These are phyloP conservation scores for Papilio protenor DNA, from an alignment of 2,888 invertebrate species.

Conservation along the genomic window DNA sequence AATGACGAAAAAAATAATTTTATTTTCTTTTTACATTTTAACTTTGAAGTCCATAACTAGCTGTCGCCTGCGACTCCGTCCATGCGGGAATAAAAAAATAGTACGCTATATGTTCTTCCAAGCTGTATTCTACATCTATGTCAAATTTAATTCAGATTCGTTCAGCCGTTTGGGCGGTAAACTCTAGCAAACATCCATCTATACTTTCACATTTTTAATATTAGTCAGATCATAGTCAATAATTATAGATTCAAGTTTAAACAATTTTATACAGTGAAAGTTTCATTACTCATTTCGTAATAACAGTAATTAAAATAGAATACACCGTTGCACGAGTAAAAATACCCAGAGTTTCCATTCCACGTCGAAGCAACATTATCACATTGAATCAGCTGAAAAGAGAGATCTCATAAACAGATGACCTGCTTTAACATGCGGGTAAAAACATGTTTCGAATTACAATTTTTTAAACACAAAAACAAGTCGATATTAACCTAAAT, in stretches of 20 bases:
- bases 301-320: slow-evolving; percentile 9
- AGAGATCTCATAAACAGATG: slow-evolving; percentile 28
- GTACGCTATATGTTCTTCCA: too few relatives aligned
- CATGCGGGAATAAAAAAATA: too few relatives aligned
- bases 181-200: too few relatives aligned
- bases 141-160: too few relatives aligned
- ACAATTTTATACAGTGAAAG: background rate
- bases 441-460: background rate
- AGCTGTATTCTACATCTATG: too few relatives aligned
- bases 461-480: background rate
- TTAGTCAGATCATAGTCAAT: too few relatives aligned
- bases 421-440: slow-evolving; percentile 22
- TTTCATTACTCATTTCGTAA: background rate
- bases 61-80: too few relatives aligned
- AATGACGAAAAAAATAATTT: background rate
- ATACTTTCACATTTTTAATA: too few relatives aligned
- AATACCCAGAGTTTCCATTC: slow-evolving; percentile 1
- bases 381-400: background rate
- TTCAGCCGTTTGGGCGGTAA: too few relatives aligned
- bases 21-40: background rate
- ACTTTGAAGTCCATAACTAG: background rate
- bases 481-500: too few relatives aligned
- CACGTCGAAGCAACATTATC: slow-evolving; percentile 7
- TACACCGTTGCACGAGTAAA: background rate
- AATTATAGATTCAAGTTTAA: background rate